Evolutionary conservation across 1,140 invertebrate species (phyloP).

Genomic region (Drosophila nikananu): DNA sequence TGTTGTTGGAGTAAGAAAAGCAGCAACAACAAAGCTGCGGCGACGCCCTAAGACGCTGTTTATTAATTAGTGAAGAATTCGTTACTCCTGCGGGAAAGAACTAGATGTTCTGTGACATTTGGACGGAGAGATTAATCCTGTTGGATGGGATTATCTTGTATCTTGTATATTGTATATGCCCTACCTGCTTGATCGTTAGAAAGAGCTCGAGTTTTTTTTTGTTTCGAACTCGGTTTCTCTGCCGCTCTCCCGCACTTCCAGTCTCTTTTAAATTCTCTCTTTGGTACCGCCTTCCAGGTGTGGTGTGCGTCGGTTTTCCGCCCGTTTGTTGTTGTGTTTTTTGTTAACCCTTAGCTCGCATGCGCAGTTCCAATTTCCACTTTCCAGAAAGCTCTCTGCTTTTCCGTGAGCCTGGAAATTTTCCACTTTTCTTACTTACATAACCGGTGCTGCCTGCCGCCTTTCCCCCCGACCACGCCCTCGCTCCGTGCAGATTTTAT

Average conservation of each 20-base stretch:
- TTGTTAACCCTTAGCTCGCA: constrained; percentile 46
- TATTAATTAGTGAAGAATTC: constrained; percentile 63
- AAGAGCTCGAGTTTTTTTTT: constrained; percentile 15
- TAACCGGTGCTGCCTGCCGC: constrained; percentile 68
- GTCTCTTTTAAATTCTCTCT: neutral
- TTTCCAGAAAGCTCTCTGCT: constrained; percentile 65
- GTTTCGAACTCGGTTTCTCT: constrained; percentile 13
- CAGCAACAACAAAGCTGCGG: constrained; percentile 50
- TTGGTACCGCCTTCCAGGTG: constrained; percentile 38
- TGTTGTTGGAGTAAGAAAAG: constrained; percentile 57
- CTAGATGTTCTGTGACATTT: neutral
- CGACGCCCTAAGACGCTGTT: constrained; percentile 74
- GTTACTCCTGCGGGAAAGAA: constrained; percentile 2
- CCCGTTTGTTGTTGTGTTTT: constrained; percentile 24
- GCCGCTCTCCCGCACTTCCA: constrained; percentile 15
- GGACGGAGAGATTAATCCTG: constrained; percentile 44
- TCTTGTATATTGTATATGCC: neutral
- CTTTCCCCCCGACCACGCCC: constrained; percentile 29
- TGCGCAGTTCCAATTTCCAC: constrained; percentile 34
- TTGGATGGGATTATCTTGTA: constrained; percentile 40
- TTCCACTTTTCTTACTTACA: constrained; percentile 77
- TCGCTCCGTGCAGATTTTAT: constrained; percentile 42
- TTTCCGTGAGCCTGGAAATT: constrained; percentile 56
- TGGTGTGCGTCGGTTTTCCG: constrained; percentile 30
- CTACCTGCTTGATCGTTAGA: constrained; percentile 39